A percentile compares a stretch with the other conserved stretches of the same genome.
phyloP scores from a whole-genome alignment of 1,140 invertebrate genomes.

The Notospermus geniculatus region DNA sequence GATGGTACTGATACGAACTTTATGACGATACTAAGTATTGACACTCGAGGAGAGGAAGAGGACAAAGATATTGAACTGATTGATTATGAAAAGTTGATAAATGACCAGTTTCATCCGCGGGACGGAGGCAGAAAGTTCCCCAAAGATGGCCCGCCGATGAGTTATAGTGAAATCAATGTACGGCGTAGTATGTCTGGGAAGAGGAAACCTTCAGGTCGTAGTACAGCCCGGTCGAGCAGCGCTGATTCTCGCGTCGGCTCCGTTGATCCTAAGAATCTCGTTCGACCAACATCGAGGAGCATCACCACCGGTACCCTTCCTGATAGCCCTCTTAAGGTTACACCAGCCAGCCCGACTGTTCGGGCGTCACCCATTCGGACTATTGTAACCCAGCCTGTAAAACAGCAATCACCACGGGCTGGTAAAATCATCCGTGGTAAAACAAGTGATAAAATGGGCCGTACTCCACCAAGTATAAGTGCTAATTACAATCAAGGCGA shows the following conservation, averaged over 20 bases:
- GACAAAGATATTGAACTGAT: not conserved
- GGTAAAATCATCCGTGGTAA: not conserved
- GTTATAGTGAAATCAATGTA: not conserved
- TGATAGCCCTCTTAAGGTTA: not conserved
- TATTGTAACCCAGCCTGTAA: not conserved
- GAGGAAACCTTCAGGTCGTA: not conserved
- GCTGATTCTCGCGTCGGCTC: not conserved
- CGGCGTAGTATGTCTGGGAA: not conserved
- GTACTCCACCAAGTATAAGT: constrained; percentile 5
- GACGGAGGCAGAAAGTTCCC: not conserved
- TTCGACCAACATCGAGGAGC: not conserved
- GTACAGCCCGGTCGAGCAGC: not conserved
- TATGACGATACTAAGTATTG: not conserved
- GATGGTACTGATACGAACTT: constrained; percentile 17
- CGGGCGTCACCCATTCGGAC: not conserved
- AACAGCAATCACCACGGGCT: not conserved
- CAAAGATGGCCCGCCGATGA: not conserved
- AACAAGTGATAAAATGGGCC: constrained; percentile 1
- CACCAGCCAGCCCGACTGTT: not conserved
- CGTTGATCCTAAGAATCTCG: not conserved
- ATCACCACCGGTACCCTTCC: not conserved
- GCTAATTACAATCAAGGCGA: constrained; percentile 4
- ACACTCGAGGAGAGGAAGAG: not conserved
- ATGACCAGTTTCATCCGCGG: not conserved
- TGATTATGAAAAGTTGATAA: not conserved